Evolutionary conservation across 2,797 vertebrate species (phyloP).

Genomic region (Malacoraja senta): DNA sequence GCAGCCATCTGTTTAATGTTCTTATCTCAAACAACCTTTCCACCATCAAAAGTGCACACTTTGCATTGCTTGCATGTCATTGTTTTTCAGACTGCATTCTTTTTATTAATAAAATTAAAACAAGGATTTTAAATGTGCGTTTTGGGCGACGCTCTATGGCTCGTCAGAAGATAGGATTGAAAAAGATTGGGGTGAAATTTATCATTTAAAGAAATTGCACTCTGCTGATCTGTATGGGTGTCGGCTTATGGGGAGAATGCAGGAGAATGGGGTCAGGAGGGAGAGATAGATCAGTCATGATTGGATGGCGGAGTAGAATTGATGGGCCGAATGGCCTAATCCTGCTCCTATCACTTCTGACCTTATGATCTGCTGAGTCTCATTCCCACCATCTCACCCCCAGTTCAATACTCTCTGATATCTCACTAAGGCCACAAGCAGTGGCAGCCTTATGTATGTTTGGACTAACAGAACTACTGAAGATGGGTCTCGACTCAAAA

Average conservation of each 20-base stretch:
- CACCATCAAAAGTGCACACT: neutral
- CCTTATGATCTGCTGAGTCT: no score
- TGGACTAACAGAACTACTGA: neutral
- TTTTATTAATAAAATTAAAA: neutral
- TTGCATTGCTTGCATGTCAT: neutral
- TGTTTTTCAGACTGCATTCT: neutral
- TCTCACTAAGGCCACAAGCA: neutral
- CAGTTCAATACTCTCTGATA: neutral
- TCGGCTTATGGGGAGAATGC: no score
- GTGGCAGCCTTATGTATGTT: neutral
- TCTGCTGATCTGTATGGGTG: neutral
- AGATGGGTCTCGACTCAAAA: no score
- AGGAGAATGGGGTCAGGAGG: no score
- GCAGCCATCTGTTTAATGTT: neutral
- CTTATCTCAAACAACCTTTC: neutral
- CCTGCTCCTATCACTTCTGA: no score
- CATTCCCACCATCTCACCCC: no score
- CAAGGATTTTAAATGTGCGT: neutral
- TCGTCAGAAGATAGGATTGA: neutral
- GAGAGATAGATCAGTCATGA: no score
- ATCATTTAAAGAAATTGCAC: neutral
- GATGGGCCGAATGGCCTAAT: no score
- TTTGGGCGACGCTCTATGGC: neutral
- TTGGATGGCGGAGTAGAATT: no score
- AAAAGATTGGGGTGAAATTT: neutral